A percentile compares a stretch with the other conserved stretches of the same genome.
Evolutionary conservation across 2,888 invertebrate species (phyloP).

Genomic region (Melanophora roralis): DNA sequence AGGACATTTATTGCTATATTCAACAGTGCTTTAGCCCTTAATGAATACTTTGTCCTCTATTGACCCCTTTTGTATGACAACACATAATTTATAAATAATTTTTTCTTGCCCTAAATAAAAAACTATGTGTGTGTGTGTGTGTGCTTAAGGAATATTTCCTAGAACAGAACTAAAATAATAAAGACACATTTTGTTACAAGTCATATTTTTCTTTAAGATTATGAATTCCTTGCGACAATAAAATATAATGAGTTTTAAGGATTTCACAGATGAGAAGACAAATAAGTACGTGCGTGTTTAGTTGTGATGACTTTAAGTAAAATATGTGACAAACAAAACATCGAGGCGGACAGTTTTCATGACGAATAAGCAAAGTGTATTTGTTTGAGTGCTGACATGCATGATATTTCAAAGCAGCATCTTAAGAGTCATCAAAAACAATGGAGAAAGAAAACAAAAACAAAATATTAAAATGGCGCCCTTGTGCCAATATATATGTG

Average conservation of each 20-base stretch:
- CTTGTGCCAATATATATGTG: conserved; percentile 1
- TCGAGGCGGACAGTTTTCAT: background rate
- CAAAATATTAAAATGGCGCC: conserved; percentile 26
- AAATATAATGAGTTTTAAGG: conserved; percentile 7
- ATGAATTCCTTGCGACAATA: conserved; percentile 24
- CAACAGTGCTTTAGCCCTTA: conserved; percentile 6
- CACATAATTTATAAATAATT: conserved; percentile 9
- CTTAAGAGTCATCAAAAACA: conserved; percentile 28
- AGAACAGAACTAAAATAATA: background rate
- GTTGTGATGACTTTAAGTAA: conserved; percentile 10
- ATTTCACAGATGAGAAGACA: conserved; percentile 5
- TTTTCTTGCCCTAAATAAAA: background rate
- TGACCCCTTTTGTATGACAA: conserved; percentile 22
- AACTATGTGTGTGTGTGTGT: background rate
- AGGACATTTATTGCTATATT: conserved; percentile 19
- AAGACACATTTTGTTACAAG: background rate
- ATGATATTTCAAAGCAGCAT: conserved; percentile 33
- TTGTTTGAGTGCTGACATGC: conserved; percentile 28
- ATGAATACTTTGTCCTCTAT: conserved; percentile 23
- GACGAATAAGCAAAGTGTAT: conserved; percentile 12
- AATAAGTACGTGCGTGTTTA: conserved; percentile 19
- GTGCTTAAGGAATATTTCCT: background rate
- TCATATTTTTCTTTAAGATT: conserved; percentile 25
- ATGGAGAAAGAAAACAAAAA: conserved; percentile 1
- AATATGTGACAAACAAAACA: background rate